phyloP scores from a whole-genome alignment of 2,113 vertebrate genomes.

The Pachyramphus minor region DNA sequence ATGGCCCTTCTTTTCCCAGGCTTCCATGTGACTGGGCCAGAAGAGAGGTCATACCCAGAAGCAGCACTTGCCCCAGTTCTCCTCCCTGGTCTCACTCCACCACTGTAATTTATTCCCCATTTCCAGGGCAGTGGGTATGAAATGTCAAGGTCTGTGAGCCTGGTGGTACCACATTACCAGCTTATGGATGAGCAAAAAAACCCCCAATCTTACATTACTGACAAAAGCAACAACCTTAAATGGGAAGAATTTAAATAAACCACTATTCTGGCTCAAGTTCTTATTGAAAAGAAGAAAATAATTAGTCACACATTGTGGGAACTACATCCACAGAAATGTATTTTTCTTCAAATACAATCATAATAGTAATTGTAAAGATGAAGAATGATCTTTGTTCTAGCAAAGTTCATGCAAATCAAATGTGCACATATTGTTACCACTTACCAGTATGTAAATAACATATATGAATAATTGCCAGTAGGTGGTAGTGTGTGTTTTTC shows the following conservation, averaged over 20 bases:
- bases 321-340: neutral
- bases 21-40: neutral
- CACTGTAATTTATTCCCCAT: neutral
- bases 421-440: neutral
- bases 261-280: neutral
- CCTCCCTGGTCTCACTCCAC: neutral
- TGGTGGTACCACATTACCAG: neutral
- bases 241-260: neutral
- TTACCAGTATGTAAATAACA: slow-evolving; percentile 39
- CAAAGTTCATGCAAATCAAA: neutral
- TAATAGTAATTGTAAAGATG: neutral
- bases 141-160: neutral
- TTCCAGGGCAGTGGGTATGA: neutral
- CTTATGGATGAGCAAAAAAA: neutral
- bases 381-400: neutral
- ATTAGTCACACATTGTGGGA: neutral
- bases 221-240: neutral
- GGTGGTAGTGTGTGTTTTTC: slow-evolving; percentile 60
- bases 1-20: neutral
- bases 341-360: neutral
- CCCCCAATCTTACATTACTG: neutral
- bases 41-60: neutral
- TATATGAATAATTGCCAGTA: slow-evolving; percentile 60
- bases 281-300: neutral
- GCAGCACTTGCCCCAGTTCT: neutral